Evolutionary conservation across 2,888 invertebrate genomes (phyloP).

Genomic region (Drosophila paramelanica): DNA sequence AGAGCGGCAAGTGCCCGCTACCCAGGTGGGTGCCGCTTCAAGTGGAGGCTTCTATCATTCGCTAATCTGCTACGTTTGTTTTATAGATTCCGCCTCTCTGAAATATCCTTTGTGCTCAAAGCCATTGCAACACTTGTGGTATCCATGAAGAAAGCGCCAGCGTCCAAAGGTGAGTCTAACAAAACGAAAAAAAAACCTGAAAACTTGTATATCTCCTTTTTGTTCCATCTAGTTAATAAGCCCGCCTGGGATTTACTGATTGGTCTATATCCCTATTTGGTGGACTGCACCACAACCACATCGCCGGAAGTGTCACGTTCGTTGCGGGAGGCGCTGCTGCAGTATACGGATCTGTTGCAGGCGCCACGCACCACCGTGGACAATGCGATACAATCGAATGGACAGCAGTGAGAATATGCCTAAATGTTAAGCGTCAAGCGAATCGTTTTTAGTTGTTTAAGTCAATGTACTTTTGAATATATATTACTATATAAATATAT

Average conservation of each 20-base stretch:
- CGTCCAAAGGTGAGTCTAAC: conserved; percentile 89
- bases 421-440: conserved; percentile 4
- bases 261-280: conserved; percentile 94
- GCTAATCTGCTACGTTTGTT: not conserved
- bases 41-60: not conserved
- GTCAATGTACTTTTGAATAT: conserved; percentile 57
- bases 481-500: conserved; percentile 24
- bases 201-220: not conserved
- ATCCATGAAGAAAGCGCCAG: conserved; percentile 96
- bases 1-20: conserved; percentile 93
- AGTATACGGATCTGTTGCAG: conserved; percentile 93
- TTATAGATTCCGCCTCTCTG: conserved; percentile 94
- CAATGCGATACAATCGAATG: conserved; percentile 77
- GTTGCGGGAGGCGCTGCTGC: conserved; percentile 93
- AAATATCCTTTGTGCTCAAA: conserved; percentile 97
- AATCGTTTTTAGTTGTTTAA: conserved; percentile 64
- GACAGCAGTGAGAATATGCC: conserved; percentile 74
- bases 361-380: conserved; percentile 86
- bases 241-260: conserved; percentile 97
- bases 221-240: conserved; percentile 89
- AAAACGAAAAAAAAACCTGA: not conserved
- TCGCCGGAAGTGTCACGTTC: conserved; percentile 92
- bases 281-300: conserved; percentile 93
- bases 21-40: conserved; percentile 87
- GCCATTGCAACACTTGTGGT: conserved; percentile 96